phyloP scores from a whole-genome alignment of 2,113 vertebrate genomes.

The Chaenogobius annularis region DNA sequence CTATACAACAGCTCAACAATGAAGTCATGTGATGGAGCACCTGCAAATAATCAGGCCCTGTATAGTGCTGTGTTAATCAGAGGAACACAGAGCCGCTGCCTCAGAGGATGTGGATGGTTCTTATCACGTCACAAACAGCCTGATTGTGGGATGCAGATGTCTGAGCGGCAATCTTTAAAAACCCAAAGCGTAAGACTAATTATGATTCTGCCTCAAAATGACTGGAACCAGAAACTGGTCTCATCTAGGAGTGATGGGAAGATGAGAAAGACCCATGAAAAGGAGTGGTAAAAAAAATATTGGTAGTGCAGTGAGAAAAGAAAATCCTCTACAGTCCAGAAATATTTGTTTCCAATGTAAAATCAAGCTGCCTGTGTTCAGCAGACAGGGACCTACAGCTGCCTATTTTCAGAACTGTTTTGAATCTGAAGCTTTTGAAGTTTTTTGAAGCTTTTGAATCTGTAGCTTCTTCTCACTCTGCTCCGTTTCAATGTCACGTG shows the following conservation, averaged over 20 bases:
- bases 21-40: slow-evolving; percentile 3
- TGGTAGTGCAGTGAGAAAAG: too few relatives aligned
- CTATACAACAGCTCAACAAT: background rate
- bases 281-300: background rate
- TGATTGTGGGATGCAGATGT: slow-evolving; percentile 6
- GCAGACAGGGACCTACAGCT: too few relatives aligned
- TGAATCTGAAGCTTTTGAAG: too few relatives aligned
- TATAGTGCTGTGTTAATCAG: background rate
- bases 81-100: slow-evolving; percentile 1
- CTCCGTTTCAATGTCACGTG: too few relatives aligned
- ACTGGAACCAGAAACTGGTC: background rate
- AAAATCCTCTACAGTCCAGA: too few relatives aligned
- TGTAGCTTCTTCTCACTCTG: too few relatives aligned
- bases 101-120: slow-evolving; percentile 1
- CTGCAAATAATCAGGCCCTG: background rate
- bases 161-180: slow-evolving; percentile 2
- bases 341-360: too few relatives aligned
- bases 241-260: background rate
- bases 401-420: too few relatives aligned
- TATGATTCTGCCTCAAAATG: background rate
- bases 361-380: too few relatives aligned
- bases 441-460: too few relatives aligned
- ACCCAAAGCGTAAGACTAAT: slow-evolving; percentile 1
- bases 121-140: background rate
- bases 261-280: background rate